A percentile compares a stretch with the other conserved stretches of the same genome.
These are phyloP conservation scores for Dipodomys stephensi DNA, from an alignment of 2,113 vertebrate genomes.

Conservation along the genomic window DNA sequence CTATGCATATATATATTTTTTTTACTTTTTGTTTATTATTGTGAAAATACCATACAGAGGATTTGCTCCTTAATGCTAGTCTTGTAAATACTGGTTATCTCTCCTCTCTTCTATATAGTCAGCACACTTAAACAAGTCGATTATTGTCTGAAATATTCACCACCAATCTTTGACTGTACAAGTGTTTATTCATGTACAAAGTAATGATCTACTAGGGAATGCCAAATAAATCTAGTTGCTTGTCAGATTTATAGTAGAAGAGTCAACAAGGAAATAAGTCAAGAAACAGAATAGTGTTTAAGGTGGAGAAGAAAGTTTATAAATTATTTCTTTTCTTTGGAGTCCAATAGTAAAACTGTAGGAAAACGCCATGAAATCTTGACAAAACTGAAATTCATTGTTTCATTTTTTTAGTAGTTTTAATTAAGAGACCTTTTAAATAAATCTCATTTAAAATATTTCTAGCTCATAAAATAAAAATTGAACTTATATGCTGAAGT, in stretches of 20 bases:
- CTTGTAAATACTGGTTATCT: slow-evolving; percentile 48
- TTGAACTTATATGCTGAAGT: not conserved
- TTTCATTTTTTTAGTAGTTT: not conserved
- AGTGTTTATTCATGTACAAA: slow-evolving; percentile 59
- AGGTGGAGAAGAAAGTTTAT: not conserved
- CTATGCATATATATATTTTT: not conserved
- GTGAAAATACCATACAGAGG: too few species aligned
- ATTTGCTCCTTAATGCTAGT: slow-evolving; percentile 1
- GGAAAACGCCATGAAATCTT: slow-evolving; percentile 27
- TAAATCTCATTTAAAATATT: not conserved
- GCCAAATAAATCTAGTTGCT: slow-evolving; percentile 66
- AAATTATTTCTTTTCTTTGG: slow-evolving; percentile 19
- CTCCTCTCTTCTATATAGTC: slow-evolving; percentile 34
- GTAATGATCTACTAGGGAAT: slow-evolving; percentile 60
- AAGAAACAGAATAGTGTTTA: slow-evolving; percentile 30
- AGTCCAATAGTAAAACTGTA: slow-evolving; percentile 20
- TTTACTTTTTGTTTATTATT: too few species aligned
- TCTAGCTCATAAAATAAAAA: not conserved
- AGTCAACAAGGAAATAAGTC: slow-evolving; percentile 68
- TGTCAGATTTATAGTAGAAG: slow-evolving; percentile 59
- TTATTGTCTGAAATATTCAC: slow-evolving; percentile 50
- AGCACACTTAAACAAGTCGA: slow-evolving; percentile 41
- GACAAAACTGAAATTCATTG: not conserved
- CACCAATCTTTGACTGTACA: slow-evolving; percentile 57
- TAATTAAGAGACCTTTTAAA: not conserved